A percentile compares a stretch with the other conserved stretches of the same genome.
phyloP scores from a whole-genome alignment of 1,140 invertebrate species.

The Magallana ariakensis region DNA sequence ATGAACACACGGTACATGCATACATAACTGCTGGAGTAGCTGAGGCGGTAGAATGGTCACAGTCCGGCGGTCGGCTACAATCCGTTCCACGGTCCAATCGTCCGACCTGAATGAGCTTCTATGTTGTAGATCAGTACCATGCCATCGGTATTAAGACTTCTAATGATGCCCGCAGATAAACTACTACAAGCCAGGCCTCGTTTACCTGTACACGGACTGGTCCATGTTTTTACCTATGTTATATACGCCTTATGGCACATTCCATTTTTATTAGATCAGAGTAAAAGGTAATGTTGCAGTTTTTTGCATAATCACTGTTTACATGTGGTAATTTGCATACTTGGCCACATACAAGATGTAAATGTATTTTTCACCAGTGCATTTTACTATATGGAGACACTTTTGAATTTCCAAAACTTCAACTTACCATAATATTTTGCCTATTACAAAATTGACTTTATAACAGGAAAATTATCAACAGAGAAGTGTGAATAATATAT shows the following conservation, averaged over 20 bases:
- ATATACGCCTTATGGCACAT: conserved; percentile 8
- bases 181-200: not conserved
- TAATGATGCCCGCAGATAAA: conserved; percentile 22
- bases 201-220: not conserved
- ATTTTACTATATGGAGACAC: too few species aligned
- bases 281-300: conserved; percentile 1
- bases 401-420: too few species aligned
- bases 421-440: too few species aligned
- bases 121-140: conserved; percentile 4
- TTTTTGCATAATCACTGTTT: conserved; percentile 11
- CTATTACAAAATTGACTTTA: too few species aligned
- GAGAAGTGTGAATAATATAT: too few species aligned
- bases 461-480: too few species aligned
- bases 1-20: not conserved
- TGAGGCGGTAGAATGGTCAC: not conserved
- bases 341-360: too few species aligned
- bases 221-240: conserved; percentile 28
- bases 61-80: conserved; percentile 1
- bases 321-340: not conserved
- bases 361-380: too few species aligned
- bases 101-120: not conserved
- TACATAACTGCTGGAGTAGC: not conserved
- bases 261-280: conserved; percentile 6
- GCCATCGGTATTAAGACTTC: not conserved
- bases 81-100: not conserved